phyloP scores from a whole-genome alignment of 2,113 vertebrate genomes.

The Rissa tridactyla region DNA sequence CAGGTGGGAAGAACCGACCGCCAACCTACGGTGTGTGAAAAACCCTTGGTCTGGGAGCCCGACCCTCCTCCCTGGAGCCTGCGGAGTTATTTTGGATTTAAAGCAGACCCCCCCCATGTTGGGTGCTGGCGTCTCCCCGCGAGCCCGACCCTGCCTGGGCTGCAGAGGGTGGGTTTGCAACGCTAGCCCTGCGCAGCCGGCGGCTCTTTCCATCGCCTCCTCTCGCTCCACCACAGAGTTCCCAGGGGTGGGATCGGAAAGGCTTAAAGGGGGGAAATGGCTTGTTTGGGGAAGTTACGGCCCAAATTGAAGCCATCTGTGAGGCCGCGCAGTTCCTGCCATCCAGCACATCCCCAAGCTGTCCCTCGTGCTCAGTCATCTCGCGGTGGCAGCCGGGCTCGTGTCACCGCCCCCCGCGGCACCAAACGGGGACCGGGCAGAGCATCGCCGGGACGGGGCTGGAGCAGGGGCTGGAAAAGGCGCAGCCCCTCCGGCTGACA shows the following conservation, averaged over 20 bases:
- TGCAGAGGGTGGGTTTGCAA: background rate
- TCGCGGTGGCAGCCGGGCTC: fast-evolving
- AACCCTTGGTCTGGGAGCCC: background rate
- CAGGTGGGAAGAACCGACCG: background rate
- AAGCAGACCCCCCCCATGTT: fast-evolving
- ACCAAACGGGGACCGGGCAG: fast-evolving
- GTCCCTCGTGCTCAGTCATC: background rate
- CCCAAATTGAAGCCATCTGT: background rate
- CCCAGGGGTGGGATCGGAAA: background rate
- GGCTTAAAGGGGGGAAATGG: background rate
- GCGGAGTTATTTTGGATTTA: background rate
- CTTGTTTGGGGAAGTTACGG: background rate
- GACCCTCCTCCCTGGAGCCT: background rate
- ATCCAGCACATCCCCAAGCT: background rate
- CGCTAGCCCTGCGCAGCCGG: background rate
- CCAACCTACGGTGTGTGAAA: background rate
- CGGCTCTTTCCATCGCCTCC: background rate
- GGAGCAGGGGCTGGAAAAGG: background rate
- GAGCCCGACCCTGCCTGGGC: background rate
- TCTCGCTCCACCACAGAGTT: background rate
- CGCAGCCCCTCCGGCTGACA: no score
- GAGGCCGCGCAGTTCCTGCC: fast-evolving
- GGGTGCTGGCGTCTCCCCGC: fast-evolving
- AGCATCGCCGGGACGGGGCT: background rate
- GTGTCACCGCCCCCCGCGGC: fast-evolving